phyloP scores from a whole-genome alignment of 2,113 vertebrate species.

The Brevimyrus niger region DNA sequence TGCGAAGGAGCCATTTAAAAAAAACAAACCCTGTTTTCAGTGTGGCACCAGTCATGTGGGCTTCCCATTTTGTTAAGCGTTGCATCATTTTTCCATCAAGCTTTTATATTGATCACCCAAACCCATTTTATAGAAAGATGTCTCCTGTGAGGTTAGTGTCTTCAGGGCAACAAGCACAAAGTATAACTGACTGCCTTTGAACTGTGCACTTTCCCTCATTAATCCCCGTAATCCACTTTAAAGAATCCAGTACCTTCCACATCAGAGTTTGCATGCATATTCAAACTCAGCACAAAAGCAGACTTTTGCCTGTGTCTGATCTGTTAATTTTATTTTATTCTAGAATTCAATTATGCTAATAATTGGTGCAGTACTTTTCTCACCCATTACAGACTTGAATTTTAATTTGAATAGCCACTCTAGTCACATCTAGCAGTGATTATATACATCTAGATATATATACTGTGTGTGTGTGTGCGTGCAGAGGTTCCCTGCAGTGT shows the following conservation, averaged over 20 bases:
- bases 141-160: background rate
- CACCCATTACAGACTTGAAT: background rate
- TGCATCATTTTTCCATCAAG: background rate
- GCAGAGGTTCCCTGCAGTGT: background rate
- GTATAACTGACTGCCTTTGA: background rate
- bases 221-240: constrained; percentile 2
- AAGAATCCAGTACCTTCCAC: background rate
- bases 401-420: background rate
- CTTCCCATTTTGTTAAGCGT: background rate
- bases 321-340: background rate
- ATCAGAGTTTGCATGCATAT: background rate
- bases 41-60: background rate
- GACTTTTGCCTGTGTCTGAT: background rate
- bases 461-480: no score
- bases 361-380: background rate
- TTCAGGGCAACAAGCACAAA: constrained; percentile 2
- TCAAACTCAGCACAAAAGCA: background rate
- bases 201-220: background rate
- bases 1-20: background rate
- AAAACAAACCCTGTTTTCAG: background rate
- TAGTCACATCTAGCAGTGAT: background rate
- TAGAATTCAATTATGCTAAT: background rate
- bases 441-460: no score
- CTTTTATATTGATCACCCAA: background rate
- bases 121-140: background rate